Conservation (phyloP, 2,888 invertebrate species). For the Athrips mouffetella region DNA sequence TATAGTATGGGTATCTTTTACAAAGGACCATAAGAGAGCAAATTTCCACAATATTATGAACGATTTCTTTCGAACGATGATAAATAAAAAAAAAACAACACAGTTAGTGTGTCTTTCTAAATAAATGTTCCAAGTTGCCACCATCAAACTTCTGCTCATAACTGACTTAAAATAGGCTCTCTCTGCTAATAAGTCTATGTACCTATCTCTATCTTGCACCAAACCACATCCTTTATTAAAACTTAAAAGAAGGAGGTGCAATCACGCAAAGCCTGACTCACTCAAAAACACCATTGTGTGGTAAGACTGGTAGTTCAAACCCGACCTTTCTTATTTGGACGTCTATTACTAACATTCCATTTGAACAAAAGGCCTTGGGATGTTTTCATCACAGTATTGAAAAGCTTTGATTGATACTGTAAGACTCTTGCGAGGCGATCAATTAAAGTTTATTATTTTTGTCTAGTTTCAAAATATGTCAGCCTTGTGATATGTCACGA, state of each 20-base stretch:
- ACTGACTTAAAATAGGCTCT: no score
- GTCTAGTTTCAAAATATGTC: no score
- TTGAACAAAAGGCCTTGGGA: conserved; percentile 14
- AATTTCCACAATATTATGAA: no score
- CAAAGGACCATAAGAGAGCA: no score
- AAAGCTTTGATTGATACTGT: conserved; percentile 1
- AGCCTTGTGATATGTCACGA: no score
- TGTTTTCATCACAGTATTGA: conserved; percentile 18
- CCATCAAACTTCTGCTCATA: no score
- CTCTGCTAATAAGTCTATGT: no score
- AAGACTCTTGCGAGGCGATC: background rate
- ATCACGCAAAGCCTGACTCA: conserved; percentile 32
- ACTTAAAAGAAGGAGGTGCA: conserved; percentile 39
- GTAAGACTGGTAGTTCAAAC: conserved; percentile 50
- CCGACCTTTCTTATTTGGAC: conserved; percentile 24
- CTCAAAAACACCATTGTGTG: conserved; percentile 35
- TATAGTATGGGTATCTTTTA: no score
- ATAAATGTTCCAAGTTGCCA: no score
- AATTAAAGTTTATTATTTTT: background rate
- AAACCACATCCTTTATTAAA: conserved; percentile 6
- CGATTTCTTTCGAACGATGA: no score
- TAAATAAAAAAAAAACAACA: no score
- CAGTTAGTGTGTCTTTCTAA: no score
- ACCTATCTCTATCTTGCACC: conserved; percentile 1
- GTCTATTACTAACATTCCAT: conserved; percentile 17